Evolutionary conservation across 2,113 vertebrate genomes (phyloP), one percentile per base, ranked within the genome.

Genomic region (Erythrolamprus reginae): DNA sequence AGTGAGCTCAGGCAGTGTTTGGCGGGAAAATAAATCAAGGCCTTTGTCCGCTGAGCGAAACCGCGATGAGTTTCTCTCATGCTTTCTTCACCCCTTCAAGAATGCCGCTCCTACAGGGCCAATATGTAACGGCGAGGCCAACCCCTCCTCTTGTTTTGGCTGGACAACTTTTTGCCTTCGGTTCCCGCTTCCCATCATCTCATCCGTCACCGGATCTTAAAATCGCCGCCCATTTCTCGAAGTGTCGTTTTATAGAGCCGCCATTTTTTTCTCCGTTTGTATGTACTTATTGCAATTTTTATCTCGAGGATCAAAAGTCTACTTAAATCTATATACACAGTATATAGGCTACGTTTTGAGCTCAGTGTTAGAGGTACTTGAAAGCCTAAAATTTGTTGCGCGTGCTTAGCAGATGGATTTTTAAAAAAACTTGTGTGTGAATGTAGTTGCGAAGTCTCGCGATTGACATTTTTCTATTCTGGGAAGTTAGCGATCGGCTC

Each of bases 21-120:
- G 1, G 97, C 97, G 0, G 98, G 98, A 0, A 97, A 97, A 0
- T 97, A 97, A 15, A 83, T 26, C 10, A 24, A 58, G 12, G 38
- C 2, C 50, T 53, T 48, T 5, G 38, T 77, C 50, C 6, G 3
- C 33, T 7, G 55, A 21, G 3, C 86, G 90, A 53, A 48, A 13
- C 13, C 5, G 23, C 4, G 10, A 0, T 1, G 0, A 10, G 88
- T 70, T 6, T 77, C 45, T 92, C 89, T 87, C 0, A 88, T 90
- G 58, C 52, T 42, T 82, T 56, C 38, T 91, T 90, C 38, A 17
- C 13, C 12, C 12, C 0, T 28, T 61, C 45, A 38, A 58, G 52
- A 61, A 17, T 28, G 52, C 42, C 70, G 86, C 52, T 21, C 58
- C 28, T 50, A 26, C 2, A 4, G 9, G 21, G 45, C 86, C 90